phyloP scores from a whole-genome alignment of 1,140 invertebrate genomes.

The Penaeus japonicus region DNA sequence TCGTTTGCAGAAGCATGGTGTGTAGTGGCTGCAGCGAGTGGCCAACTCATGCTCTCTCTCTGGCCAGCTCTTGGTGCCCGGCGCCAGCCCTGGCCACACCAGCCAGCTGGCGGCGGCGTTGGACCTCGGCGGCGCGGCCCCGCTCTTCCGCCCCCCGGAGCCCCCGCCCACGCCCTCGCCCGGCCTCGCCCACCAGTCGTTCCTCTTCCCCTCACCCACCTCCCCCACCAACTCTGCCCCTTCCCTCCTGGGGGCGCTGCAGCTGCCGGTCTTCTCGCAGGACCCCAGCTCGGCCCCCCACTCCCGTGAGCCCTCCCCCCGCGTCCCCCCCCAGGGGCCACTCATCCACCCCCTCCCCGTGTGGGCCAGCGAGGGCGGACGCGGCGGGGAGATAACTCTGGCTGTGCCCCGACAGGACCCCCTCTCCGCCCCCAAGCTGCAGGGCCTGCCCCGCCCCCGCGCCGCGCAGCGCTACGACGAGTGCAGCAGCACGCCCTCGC shows the following conservation, averaged over 20 bases:
- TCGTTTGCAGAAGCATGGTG: conserved; percentile 57
- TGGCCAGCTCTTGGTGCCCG: conserved; percentile 55
- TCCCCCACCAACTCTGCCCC: conserved; percentile 62
- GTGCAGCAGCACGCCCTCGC: conserved; percentile 59
- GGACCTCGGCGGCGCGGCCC: conserved; percentile 55
- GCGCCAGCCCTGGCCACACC: conserved; percentile 38
- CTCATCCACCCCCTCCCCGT: conserved; percentile 44
- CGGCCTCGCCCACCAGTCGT: conserved; percentile 16
- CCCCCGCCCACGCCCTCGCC: conserved; percentile 51
- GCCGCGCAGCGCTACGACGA: conserved; percentile 35
- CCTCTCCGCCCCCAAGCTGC: conserved; percentile 25
- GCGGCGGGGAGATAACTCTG: conserved; percentile 46
- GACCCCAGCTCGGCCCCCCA: conserved; percentile 64
- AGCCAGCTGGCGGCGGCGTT: conserved; percentile 44
- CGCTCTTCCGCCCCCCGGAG: conserved; percentile 33
- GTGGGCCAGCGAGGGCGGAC: neutral
- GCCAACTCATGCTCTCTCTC: conserved; percentile 52
- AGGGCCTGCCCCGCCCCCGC: conserved; percentile 59
- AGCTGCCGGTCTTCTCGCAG: conserved; percentile 63
- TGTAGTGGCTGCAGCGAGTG: conserved; percentile 49
- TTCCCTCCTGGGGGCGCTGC: conserved; percentile 60
- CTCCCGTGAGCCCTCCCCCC: conserved; percentile 28
- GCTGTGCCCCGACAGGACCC: conserved; percentile 53
- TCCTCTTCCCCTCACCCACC: conserved; percentile 41
- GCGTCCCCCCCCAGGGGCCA: conserved; percentile 4